These are phyloP conservation scores for Pantherophis guttatus DNA, from an alignment of 2,113 vertebrate genomes.

Conservation along the genomic window DNA sequence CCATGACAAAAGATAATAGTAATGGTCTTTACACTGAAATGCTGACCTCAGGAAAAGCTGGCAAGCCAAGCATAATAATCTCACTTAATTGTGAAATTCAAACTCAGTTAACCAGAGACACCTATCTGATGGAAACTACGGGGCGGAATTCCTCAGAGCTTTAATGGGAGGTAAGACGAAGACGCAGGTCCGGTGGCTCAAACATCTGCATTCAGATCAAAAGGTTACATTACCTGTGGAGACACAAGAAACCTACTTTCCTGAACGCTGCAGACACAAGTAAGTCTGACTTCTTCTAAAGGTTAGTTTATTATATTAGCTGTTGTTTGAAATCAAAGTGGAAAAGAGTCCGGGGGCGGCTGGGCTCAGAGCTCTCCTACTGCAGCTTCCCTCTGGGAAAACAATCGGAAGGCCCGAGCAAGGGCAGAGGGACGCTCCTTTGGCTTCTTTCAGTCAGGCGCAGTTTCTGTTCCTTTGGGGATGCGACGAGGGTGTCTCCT, in stretches of 20 bases:
- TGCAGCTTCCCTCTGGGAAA: neutral
- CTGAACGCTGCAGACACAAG: constrained; percentile 31
- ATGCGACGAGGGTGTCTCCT: neutral
- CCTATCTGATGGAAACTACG: constrained; percentile 42
- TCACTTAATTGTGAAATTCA: constrained; percentile 21
- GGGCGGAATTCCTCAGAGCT: constrained; percentile 30
- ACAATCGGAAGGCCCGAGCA: neutral
- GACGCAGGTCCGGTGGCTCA: neutral
- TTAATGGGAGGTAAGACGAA: constrained; percentile 37
- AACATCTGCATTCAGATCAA: constrained; percentile 58
- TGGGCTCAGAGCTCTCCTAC: neutral
- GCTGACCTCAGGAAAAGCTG: constrained; percentile 3
- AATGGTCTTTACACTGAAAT: constrained; percentile 4
- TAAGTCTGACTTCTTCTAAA: constrained; percentile 31
- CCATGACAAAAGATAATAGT: neutral
- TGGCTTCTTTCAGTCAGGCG: too few relatives aligned
- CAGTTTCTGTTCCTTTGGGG: neutral
- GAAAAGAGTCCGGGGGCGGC: constrained; percentile 1
- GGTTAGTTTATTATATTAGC: constrained; percentile 32
- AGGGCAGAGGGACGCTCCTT: neutral
- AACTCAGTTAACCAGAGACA: constrained; percentile 30
- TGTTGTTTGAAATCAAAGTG: constrained; percentile 33
- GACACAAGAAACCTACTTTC: constrained; percentile 31
- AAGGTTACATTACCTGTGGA: constrained; percentile 47
- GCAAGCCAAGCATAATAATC: constrained; percentile 5